phyloP scores from a whole-genome alignment of 2,797 vertebrate genomes.

The Capromys pilorides region DNA sequence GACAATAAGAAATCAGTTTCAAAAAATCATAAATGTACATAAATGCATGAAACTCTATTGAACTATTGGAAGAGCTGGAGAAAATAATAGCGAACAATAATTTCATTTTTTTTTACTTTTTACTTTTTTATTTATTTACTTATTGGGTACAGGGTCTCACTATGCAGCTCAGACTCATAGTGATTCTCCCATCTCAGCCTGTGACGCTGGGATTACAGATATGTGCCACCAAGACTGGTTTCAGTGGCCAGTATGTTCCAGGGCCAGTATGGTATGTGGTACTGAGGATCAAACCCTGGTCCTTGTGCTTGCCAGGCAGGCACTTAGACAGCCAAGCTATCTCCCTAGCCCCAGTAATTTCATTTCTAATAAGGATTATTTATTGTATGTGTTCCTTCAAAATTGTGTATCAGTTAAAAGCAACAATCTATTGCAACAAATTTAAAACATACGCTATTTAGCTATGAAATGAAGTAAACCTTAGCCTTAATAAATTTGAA shows the following conservation, averaged over 20 bases:
- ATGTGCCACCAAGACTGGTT: no score
- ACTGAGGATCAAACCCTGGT: no score
- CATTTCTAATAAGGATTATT: neutral
- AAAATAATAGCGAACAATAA: neutral
- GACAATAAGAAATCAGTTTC: neutral
- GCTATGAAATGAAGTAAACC: neutral
- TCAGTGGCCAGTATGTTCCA: no score
- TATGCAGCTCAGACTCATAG: no score
- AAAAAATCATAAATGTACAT: neutral
- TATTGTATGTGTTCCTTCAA: neutral
- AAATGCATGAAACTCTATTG: neutral
- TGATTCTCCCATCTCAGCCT: no score
- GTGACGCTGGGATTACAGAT: no score
- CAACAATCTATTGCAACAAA: neutral
- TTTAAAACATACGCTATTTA: neutral
- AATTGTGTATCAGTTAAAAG: neutral
- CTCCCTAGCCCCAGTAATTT: neutral
- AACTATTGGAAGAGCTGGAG: neutral
- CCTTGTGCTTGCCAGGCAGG: no score
- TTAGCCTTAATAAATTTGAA: neutral
- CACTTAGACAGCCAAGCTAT: no score
- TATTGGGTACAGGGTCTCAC: no score
- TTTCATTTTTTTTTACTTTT: neutral
- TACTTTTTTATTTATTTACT: no score
- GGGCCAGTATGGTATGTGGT: no score